Evolutionary conservation across 1,140 invertebrate species (phyloP), one percentile per base, ranked within the genome.

Genomic region (Eriocheir sinensis): DNA sequence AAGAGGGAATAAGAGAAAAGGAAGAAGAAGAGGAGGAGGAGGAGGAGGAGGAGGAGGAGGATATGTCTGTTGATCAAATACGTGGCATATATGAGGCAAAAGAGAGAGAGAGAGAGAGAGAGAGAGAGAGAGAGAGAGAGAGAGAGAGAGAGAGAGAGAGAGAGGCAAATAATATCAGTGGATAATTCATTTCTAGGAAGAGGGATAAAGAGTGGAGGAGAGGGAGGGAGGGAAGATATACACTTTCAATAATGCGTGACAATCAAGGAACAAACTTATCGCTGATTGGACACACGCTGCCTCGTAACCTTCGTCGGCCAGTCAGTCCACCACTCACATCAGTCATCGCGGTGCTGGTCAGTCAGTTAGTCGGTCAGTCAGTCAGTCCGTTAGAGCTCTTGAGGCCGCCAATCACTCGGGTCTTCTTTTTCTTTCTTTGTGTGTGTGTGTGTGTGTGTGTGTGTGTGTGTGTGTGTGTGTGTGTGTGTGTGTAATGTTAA

Each of bases 221-320:
- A 27, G 53, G 27, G 53, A 72, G 53, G 21, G 53, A 72, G 44
- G 21, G n/a, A n/a, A 72, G 60, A 72, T 12, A 72, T n/a, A 72
- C 60, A 72, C 6, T 72, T 72, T 72, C 60, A 72, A 72, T 72
- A 72, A 72, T 72, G 60, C 60, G 60, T 72, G 60, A 72, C 21
- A 72, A 72, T 72, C 60, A 21, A 72, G n/a, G 60, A n/a, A 27
- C 60, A 72, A n/a, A n/a, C 60, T 72, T 72, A 72, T 72, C 60
- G 6, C 21, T n/a, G 60, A 21, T n/a, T 72, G 60, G 17, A 21
- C 60, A n/a, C 27, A 1, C n/a, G 27, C 21, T 72, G 60, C 21
- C 60, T 48, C 15, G 60, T 72, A 72, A 72, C 60, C 21, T 72
- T 72, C n/a, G 60, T 12, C 60, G 12, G 9, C 48, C 60, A 72